phyloP scores from a whole-genome alignment of 2,888 invertebrate genomes.

The Hemicrepidius hirtus region DNA sequence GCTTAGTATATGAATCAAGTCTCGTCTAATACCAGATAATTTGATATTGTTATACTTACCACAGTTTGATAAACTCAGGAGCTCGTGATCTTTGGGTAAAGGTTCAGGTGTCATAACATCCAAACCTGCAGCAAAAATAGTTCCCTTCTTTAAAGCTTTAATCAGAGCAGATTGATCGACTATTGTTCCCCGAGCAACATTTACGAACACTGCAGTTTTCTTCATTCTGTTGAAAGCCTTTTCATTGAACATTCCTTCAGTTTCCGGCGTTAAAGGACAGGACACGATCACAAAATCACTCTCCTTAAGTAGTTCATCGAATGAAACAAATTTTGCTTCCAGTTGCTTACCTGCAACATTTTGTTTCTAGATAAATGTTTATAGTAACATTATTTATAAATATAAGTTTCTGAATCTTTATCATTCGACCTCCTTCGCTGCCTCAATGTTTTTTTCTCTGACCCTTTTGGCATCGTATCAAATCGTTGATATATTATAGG shows the following conservation, averaged over 20 bases:
- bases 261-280: conserved; percentile 82
- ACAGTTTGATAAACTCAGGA: conserved; percentile 87
- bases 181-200: conserved; percentile 85
- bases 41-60: conserved; percentile 74
- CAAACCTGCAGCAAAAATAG: conserved; percentile 91
- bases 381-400: too few species aligned
- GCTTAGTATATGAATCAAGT: too few species aligned
- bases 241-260: conserved; percentile 81
- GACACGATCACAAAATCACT: conserved; percentile 86
- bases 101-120: conserved; percentile 96
- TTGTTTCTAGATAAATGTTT: too few species aligned
- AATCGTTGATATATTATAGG: too few species aligned
- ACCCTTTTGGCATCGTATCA: too few species aligned
- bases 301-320: conserved; percentile 79
- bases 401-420: too few species aligned
- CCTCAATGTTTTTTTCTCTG: too few species aligned
- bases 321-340: conserved; percentile 70
- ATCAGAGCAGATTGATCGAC: conserved; percentile 89
- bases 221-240: conserved; percentile 85
- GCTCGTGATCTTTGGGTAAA: conserved; percentile 84
- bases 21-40: too few species aligned
- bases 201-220: conserved; percentile 82
- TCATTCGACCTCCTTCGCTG: too few species aligned
- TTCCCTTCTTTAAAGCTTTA: conserved; percentile 82
- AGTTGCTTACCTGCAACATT: neutral